phyloP scores from a whole-genome alignment of 2,888 invertebrate species.

The Amorpha juglandis region DNA sequence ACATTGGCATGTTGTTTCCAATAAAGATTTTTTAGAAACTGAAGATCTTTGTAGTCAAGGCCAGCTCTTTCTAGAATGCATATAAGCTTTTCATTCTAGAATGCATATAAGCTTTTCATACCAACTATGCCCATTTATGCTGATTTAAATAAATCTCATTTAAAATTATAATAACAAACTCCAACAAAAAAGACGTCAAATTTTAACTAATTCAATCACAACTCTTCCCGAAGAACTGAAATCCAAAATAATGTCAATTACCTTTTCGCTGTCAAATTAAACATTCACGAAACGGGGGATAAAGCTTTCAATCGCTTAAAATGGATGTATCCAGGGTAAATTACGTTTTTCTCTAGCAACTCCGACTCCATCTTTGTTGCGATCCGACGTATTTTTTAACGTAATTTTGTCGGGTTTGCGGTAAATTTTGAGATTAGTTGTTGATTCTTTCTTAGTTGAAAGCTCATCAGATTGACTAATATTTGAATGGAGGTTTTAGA shows the following conservation, averaged over 20 bases:
- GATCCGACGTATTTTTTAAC: conserved; percentile 15
- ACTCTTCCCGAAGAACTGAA: neutral
- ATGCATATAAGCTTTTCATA: no score
- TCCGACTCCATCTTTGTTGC: conserved; percentile 11
- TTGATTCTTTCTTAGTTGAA: neutral
- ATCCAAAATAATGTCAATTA: conserved; percentile 5
- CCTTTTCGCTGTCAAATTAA: neutral
- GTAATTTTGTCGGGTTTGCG: conserved; percentile 1
- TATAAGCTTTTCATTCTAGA: no score
- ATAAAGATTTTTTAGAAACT: no score
- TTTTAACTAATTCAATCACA: neutral
- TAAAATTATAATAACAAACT: no score
- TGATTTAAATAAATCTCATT: no score
- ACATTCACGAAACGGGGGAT: conserved; percentile 9
- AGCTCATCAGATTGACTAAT: neutral
- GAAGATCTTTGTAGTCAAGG: no score
- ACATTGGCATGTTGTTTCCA: no score
- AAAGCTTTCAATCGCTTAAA: conserved; percentile 17
- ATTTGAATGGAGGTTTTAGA: neutral
- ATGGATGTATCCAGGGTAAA: conserved; percentile 12
- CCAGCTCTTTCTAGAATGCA: no score
- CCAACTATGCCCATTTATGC: no score
- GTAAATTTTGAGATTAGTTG: conserved; percentile 8
- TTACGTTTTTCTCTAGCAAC: conserved; percentile 1
- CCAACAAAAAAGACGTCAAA: neutral